Conservation (phyloP, 2,797 vertebrate species). For the Fistularia tabacaria region DNA sequence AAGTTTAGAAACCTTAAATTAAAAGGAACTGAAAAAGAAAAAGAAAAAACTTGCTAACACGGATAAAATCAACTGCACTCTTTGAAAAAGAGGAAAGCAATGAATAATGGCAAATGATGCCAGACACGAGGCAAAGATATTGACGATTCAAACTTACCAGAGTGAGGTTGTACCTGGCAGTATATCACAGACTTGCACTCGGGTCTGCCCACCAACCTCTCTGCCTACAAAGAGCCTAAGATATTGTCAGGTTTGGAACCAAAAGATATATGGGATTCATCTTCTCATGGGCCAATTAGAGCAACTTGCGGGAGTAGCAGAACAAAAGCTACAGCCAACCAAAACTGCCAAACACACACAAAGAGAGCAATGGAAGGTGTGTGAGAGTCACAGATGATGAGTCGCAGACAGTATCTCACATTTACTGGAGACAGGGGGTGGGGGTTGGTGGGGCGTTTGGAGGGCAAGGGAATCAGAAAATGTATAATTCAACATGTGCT, state of each 20-base stretch:
- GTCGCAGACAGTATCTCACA: conserved; percentile 17
- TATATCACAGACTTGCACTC: conserved; percentile 16
- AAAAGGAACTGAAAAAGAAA: not conserved
- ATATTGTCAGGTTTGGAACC: conserved; percentile 30
- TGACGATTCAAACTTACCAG: conserved; percentile 23
- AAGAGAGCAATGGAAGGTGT: conserved; percentile 7
- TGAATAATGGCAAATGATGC: too few relatives aligned
- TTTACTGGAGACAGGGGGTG: conserved; percentile 14
- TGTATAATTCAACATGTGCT: conserved; percentile 53
- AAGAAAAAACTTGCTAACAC: conserved; percentile 15
- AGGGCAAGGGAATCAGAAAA: conserved; percentile 9
- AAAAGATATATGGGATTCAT: conserved; percentile 41
- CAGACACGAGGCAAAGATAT: too few relatives aligned
- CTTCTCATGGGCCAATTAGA: conserved; percentile 43
- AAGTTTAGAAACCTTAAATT: not conserved
- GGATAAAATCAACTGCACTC: conserved; percentile 25
- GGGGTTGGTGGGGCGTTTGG: not conserved
- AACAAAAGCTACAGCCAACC: conserved; percentile 53
- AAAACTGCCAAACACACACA: conserved; percentile 15
- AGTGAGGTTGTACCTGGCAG: conserved; percentile 17
- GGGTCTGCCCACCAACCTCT: conserved; percentile 6
- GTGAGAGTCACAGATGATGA: conserved; percentile 21
- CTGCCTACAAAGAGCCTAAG: conserved; percentile 20
- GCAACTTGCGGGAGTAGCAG: conserved; percentile 38
- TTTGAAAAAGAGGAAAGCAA: too few relatives aligned